Evolutionary conservation across 2,113 vertebrate genomes (phyloP).

Genomic region (Silurus meridionalis): DNA sequence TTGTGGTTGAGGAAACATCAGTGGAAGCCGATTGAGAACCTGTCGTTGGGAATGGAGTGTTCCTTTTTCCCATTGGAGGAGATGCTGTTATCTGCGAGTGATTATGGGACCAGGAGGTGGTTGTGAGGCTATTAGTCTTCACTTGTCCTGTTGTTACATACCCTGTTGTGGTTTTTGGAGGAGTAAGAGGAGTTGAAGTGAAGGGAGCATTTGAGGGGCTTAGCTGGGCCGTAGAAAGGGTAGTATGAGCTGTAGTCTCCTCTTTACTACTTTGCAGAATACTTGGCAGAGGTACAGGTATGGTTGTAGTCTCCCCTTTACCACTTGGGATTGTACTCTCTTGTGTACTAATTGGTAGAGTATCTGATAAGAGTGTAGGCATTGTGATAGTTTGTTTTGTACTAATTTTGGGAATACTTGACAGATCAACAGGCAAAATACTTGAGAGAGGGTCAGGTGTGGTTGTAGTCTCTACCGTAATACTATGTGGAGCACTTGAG

Average conservation of each 20-base stretch:
- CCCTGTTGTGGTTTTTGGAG: not conserved
- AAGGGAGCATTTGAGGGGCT: not conserved
- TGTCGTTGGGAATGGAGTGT: conserved; percentile 2
- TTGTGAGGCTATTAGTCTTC: not conserved
- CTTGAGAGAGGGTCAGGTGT: not conserved
- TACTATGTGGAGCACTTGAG: not conserved
- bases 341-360: not conserved
- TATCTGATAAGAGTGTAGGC: not conserved
- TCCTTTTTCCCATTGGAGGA: not conserved
- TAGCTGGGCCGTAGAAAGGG: not conserved
- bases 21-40: not conserved
- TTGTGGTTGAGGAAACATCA: conserved; percentile 7
- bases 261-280: not conserved
- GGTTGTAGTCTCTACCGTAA: not conserved
- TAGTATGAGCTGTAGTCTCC: not conserved
- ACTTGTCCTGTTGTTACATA: not conserved
- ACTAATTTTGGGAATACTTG: not conserved
- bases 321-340: not conserved
- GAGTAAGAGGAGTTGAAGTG: not conserved
- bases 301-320: not conserved
- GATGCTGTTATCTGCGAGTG: not conserved
- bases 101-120: not conserved
- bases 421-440: not conserved
- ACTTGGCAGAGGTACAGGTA: not conserved
- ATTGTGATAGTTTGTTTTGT: not conserved